Percentiles rank a stretch among this genome's conserved stretches.
Evolutionary conservation across 2,113 vertebrate genomes (phyloP).

Genomic region (Beaufortia kweichowensis): DNA sequence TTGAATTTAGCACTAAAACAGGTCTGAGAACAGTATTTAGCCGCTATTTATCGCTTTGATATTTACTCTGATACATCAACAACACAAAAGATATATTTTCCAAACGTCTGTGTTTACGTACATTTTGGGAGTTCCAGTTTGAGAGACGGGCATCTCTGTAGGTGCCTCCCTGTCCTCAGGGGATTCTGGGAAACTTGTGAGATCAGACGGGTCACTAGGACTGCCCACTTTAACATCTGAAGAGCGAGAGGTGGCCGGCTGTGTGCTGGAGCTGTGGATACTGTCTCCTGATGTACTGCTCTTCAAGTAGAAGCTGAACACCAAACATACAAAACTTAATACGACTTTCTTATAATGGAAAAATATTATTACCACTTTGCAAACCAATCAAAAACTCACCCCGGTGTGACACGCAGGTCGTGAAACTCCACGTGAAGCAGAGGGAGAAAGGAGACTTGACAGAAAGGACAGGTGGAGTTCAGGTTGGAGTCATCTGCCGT

Average conservation of each 20-base stretch:
- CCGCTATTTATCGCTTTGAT: too few relatives aligned
- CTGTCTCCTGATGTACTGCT: conserved; percentile 91
- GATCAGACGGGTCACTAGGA: conserved; percentile 69
- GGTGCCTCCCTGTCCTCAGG: conserved; percentile 57
- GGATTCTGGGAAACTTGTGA: conserved; percentile 75
- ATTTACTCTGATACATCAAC: background rate
- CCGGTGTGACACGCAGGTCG: conserved; percentile 84
- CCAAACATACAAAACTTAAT: background rate
- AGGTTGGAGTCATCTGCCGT: conserved; percentile 95
- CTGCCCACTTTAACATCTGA: conserved; percentile 73
- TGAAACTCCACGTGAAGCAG: conserved; percentile 94
- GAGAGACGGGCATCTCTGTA: conserved; percentile 42
- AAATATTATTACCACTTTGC: too few relatives aligned
- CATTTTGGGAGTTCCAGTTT: conserved; percentile 70
- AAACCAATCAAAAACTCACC: conserved; percentile 69
- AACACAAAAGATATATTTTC: too few relatives aligned
- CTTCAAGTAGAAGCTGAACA: conserved; percentile 86
- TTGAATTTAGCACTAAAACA: too few relatives aligned
- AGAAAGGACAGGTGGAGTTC: conserved; percentile 95
- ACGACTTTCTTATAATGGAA: too few relatives aligned
- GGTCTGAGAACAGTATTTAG: too few relatives aligned
- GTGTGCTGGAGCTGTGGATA: conserved; percentile 80
- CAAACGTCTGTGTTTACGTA: conserved; percentile 52
- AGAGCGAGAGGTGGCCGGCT: conserved; percentile 69
- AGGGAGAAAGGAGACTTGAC: conserved; percentile 88